Percentiles rank a stretch among this genome's conserved stretches.
These are phyloP conservation scores for Fulmarus glacialis DNA, from an alignment of 2,113 vertebrate species.

Conservation along the genomic window DNA sequence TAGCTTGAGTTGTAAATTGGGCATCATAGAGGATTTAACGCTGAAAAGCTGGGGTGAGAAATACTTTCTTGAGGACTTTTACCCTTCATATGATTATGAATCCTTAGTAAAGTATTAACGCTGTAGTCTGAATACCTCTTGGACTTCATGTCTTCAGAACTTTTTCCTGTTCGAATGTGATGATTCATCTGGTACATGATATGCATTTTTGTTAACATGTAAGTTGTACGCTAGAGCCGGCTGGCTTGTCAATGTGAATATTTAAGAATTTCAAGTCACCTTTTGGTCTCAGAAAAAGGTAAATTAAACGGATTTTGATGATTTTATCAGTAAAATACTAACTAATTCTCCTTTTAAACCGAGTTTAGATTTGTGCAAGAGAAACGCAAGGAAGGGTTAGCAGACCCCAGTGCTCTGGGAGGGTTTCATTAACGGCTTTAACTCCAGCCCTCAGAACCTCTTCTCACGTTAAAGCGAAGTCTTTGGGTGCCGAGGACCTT, in stretches of 20 bases:
- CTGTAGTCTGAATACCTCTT: slow-evolving; percentile 39
- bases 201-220: slow-evolving; percentile 21
- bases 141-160: slow-evolving; percentile 12
- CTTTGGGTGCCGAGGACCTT: rapidly evolving
- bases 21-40: background rate
- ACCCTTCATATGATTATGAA: background rate
- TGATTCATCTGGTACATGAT: background rate
- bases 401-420: background rate
- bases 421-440: background rate
- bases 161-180: slow-evolving; percentile 7
- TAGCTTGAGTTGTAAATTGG: background rate
- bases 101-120: background rate
- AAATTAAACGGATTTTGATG: slow-evolving; percentile 59
- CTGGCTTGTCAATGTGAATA: slow-evolving; percentile 44
- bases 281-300: slow-evolving; percentile 44
- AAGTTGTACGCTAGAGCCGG: slow-evolving; percentile 20
- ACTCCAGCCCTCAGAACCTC: background rate
- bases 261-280: slow-evolving; percentile 17
- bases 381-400: background rate
- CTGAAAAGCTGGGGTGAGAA: background rate
- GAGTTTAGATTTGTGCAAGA: background rate
- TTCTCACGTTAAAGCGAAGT: background rate
- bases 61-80: background rate
- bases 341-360: slow-evolving; percentile 29
- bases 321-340: slow-evolving; percentile 32